phyloP scores from a whole-genome alignment of 2,113 vertebrate genomes.

The Cranoglanis bouderius region DNA sequence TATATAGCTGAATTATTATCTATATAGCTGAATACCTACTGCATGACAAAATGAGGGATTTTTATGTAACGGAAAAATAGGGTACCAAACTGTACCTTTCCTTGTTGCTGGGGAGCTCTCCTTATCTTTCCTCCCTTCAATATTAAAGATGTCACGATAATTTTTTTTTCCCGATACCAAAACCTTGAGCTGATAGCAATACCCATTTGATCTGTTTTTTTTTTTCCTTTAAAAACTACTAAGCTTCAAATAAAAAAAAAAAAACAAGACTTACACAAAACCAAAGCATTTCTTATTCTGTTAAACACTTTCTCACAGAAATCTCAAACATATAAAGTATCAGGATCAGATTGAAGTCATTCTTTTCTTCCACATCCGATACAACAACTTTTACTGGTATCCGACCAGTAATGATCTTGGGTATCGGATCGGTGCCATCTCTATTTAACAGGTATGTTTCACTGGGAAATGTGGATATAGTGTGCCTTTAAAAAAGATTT shows the following conservation, averaged over 20 bases:
- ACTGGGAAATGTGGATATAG: neutral
- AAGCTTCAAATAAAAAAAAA: neutral
- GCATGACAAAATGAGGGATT: neutral
- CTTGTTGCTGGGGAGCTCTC: neutral
- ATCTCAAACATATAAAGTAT: neutral
- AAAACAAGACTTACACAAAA: neutral
- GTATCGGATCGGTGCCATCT: neutral
- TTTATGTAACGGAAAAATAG: neutral
- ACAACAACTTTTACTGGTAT: too few relatives aligned
- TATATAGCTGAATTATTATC: too few relatives aligned
- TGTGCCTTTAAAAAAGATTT: neutral
- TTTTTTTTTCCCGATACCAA: neutral
- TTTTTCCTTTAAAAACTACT: neutral
- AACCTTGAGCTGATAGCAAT: neutral
- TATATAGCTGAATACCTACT: neutral
- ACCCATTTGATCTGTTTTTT: neutral
- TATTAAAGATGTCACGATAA: neutral
- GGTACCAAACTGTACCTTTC: neutral
- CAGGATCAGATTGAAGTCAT: neutral
- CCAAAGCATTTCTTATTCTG: neutral
- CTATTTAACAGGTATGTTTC: neutral
- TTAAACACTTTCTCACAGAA: neutral
- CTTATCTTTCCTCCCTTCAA: neutral
- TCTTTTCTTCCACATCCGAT: neutral
- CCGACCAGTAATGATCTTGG: neutral